phyloP scores from a whole-genome alignment of 2,113 vertebrate species.

The Sardina pilchardus region DNA sequence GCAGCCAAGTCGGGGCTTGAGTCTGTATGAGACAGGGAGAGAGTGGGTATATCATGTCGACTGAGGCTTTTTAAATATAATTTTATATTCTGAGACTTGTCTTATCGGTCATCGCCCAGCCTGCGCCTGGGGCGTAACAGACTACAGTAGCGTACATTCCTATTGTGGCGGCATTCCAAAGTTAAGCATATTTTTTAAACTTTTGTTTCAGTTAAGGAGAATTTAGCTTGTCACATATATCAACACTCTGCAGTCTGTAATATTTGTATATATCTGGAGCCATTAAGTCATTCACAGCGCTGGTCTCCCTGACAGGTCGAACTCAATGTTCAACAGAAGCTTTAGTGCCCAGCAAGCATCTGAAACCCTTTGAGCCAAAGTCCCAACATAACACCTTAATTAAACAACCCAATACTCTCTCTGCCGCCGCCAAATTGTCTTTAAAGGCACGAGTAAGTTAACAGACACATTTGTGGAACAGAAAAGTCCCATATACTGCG shows the following conservation, averaged over 20 bases:
- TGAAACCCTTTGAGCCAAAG: not conserved
- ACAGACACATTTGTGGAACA: not conserved
- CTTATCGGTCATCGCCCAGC: no score
- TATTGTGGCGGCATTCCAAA: no score
- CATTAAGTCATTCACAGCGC: not conserved
- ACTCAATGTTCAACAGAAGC: not conserved
- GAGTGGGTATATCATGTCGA: not conserved
- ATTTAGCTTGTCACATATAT: not conserved
- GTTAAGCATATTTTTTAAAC: no score
- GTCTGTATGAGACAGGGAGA: not conserved
- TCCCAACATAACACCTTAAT: not conserved
- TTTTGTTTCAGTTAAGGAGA: not conserved
- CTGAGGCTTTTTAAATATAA: not conserved
- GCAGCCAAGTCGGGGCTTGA: not conserved
- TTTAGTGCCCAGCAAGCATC: not conserved
- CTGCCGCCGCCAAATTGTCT: not conserved
- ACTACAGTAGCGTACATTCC: no score
- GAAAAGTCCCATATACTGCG: not conserved
- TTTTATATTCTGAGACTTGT: no score
- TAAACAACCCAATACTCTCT: not conserved
- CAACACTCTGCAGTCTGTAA: not conserved
- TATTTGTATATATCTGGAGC: not conserved
- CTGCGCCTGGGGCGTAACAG: no score
- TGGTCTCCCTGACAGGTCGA: not conserved
- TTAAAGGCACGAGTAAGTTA: not conserved